These are phyloP conservation scores for Cynopterus sphinx DNA, from an alignment of 2,797 vertebrate species.

Conservation along the genomic window DNA sequence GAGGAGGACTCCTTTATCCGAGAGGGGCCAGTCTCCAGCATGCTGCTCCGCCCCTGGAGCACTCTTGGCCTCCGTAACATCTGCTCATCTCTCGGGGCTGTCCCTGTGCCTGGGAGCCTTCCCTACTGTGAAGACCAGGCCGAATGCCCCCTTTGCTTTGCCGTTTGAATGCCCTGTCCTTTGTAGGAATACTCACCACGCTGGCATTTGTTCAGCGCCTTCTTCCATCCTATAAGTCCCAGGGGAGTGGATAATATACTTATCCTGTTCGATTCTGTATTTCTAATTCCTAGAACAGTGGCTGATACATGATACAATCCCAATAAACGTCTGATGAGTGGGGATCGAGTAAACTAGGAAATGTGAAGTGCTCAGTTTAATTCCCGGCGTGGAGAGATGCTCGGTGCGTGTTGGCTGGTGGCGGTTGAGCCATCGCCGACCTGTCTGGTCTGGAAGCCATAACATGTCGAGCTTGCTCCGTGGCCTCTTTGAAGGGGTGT, in stretches of 20 bases:
- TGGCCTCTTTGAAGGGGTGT: no score
- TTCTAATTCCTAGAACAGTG: not conserved
- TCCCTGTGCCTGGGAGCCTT: not conserved
- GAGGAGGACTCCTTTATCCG: not conserved
- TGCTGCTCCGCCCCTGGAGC: not conserved
- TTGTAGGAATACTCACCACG: not conserved
- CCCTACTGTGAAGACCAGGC: not conserved
- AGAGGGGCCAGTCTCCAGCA: not conserved
- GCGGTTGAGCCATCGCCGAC: accelerated
- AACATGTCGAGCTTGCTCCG: not conserved
- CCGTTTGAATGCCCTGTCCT: not conserved
- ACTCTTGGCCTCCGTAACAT: not conserved
- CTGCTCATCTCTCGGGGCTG: not conserved
- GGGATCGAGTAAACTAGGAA: not conserved
- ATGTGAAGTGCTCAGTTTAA: not conserved
- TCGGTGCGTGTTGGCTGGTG: not conserved
- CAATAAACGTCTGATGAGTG: not conserved
- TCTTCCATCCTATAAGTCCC: not conserved
- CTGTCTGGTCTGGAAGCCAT: not conserved
- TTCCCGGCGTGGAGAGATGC: not conserved
- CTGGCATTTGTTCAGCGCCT: not conserved
- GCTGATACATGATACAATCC: not conserved
- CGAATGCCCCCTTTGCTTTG: not conserved
- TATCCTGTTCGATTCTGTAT: not conserved
- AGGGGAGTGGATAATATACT: no score